Conservation (phyloP, 2,113 vertebrate genomes). For the Mastomys coucha region DNA sequence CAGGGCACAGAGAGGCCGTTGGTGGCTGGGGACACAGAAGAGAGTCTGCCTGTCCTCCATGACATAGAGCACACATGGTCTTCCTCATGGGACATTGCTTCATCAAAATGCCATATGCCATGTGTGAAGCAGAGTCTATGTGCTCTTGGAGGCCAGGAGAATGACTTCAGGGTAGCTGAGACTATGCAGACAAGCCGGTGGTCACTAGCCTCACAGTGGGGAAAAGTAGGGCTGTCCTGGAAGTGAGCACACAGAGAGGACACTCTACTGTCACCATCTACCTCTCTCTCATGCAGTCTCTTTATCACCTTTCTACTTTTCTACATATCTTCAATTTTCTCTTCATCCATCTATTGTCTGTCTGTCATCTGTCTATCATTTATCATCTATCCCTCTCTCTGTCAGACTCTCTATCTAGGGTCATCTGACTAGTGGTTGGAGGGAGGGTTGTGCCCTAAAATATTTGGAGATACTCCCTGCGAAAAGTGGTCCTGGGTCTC, state of each 20-base stretch:
- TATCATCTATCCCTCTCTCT: neutral
- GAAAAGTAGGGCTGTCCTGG: neutral
- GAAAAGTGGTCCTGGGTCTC: neutral
- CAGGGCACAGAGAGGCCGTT: neutral
- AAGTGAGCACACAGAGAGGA: too few relatives aligned
- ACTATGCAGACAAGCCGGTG: neutral
- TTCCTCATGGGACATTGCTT: neutral
- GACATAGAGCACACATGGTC: neutral
- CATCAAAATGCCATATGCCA: neutral
- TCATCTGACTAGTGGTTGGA: neutral
- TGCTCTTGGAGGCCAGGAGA: neutral
- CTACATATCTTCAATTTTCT: neutral
- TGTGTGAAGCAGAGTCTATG: neutral
- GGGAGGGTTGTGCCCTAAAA: neutral
- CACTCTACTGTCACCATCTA: neutral
- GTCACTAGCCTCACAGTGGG: neutral
- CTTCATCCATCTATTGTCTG: too few relatives aligned
- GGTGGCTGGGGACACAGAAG: neutral
- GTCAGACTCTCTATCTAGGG: neutral
- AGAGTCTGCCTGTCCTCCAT: neutral
- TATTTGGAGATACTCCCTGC: neutral
- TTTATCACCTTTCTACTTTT: neutral
- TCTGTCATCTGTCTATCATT: neutral
- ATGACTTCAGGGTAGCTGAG: neutral
- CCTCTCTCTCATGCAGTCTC: fast-evolving